These are phyloP conservation scores for Tethya wilhelma DNA, from an alignment of 37 sponge, comb jelly and placozoan genomes.

Conservation along the genomic window DNA sequence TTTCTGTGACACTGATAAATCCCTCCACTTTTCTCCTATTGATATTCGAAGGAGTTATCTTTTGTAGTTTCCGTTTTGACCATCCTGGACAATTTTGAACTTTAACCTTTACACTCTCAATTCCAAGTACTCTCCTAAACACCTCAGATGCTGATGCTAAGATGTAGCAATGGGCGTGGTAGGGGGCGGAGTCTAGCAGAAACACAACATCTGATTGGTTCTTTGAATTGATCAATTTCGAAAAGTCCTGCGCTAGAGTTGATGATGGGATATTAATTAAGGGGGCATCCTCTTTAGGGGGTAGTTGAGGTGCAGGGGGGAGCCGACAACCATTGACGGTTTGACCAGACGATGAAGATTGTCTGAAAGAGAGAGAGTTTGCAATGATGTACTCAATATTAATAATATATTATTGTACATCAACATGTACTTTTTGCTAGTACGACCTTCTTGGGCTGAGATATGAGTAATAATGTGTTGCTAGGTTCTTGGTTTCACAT, in stretches of 20 bases:
- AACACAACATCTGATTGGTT: constrained; percentile 67
- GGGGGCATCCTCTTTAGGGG: constrained; percentile 71
- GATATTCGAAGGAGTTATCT: constrained; percentile 21
- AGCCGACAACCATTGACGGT: no score
- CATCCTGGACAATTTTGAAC: constrained; percentile 42
- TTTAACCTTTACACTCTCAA: constrained; percentile 6
- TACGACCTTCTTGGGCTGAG: no score
- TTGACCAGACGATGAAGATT: no score
- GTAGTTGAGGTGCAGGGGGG: constrained; percentile 84
- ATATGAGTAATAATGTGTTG: no score
- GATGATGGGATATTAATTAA: constrained; percentile 82
- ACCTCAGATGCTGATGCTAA: constrained; percentile 74
- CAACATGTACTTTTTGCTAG: no score
- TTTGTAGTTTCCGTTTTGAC: constrained; percentile 37
- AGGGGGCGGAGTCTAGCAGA: constrained; percentile 15
- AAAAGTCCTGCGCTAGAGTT: constrained; percentile 50
- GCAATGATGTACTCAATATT: no score
- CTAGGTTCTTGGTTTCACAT: no score
- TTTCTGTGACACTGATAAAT: constrained; percentile 32
- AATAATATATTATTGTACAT: no score
- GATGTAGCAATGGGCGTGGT: constrained; percentile 61
- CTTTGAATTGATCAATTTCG: constrained; percentile 28
- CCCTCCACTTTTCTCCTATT: constrained; percentile 60
- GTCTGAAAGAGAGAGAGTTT: constrained; percentile 19
- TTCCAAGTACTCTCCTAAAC: constrained; percentile 66